These are phyloP conservation scores for Poecile montanus DNA, from an alignment of 2,797 vertebrate species.

Conservation along the genomic window DNA sequence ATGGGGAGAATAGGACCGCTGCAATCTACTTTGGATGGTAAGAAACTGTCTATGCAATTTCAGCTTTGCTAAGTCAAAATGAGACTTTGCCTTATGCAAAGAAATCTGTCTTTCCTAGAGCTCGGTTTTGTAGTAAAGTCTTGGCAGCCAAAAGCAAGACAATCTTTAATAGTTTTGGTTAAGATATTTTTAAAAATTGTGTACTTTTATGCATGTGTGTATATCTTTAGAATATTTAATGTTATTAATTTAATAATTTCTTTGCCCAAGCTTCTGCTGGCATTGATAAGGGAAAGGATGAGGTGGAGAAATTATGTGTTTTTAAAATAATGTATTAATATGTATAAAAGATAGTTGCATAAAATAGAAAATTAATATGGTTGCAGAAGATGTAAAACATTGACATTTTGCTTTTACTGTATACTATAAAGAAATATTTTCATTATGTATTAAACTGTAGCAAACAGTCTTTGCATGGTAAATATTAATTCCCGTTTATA, in stretches of 20 bases:
- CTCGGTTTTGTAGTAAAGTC: neutral
- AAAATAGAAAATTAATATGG: neutral
- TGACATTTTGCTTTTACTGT: neutral
- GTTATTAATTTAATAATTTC: neutral
- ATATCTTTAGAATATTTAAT: neutral
- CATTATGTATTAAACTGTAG: neutral
- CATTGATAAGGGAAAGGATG: neutral
- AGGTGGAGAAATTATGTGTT: neutral
- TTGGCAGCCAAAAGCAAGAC: neutral
- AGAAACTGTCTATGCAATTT: neutral
- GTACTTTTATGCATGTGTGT: rapidly evolving
- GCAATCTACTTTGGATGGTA: constrained; percentile 95
- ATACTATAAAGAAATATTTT: neutral
- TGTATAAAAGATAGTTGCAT: neutral
- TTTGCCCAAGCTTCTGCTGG: neutral
- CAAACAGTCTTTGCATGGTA: neutral
- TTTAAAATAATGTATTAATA: neutral
- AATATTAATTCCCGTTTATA: neutral
- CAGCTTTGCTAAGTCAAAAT: neutral
- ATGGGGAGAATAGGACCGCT: constrained; percentile 97
- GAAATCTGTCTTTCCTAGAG: neutral
- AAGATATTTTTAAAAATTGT: neutral
- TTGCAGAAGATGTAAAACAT: neutral
- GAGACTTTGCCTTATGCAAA: neutral
- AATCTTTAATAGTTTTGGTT: neutral